Evolutionary conservation across 2,888 invertebrate genomes (phyloP).

Genomic region (Heliconius sara): DNA sequence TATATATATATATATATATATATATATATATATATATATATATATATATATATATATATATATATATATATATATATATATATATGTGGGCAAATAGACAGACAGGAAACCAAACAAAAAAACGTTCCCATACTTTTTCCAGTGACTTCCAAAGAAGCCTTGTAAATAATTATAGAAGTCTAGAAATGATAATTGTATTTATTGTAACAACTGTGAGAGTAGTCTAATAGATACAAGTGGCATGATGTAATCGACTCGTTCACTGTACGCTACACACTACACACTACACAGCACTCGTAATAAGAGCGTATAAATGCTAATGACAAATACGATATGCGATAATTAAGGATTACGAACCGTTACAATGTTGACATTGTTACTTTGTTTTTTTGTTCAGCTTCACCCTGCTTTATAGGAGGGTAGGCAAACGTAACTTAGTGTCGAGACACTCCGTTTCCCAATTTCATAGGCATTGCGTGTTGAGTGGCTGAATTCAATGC

Average conservation of each 20-base stretch:
- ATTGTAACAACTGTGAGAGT: constrained; percentile 27
- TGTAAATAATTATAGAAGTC: neutral
- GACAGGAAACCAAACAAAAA: neutral
- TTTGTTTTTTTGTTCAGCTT: neutral
- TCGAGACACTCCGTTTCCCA: too few species aligned
- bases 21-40: too few species aligned
- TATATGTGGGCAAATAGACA: neutral
- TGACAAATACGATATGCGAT: constrained; percentile 31
- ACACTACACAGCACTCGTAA: constrained; percentile 32
- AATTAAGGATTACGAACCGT: constrained; percentile 18
- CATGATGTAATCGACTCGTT: constrained; percentile 46
- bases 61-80: neutral
- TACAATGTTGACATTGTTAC: neutral
- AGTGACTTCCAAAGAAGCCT: neutral
- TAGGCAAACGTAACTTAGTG: too few species aligned
- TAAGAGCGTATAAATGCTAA: constrained; percentile 39
- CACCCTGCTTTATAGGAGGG: too few species aligned
- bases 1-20: too few species aligned
- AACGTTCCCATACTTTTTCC: neutral
- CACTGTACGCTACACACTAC: constrained; percentile 30
- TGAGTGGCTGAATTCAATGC: too few species aligned
- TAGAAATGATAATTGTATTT: constrained; percentile 14
- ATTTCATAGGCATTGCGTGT: too few species aligned
- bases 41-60: too few species aligned
- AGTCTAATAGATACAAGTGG: constrained; percentile 45